These are phyloP conservation scores for Uropsilus gracilis DNA, from an alignment of 2,113 vertebrate genomes.

Conservation along the genomic window DNA sequence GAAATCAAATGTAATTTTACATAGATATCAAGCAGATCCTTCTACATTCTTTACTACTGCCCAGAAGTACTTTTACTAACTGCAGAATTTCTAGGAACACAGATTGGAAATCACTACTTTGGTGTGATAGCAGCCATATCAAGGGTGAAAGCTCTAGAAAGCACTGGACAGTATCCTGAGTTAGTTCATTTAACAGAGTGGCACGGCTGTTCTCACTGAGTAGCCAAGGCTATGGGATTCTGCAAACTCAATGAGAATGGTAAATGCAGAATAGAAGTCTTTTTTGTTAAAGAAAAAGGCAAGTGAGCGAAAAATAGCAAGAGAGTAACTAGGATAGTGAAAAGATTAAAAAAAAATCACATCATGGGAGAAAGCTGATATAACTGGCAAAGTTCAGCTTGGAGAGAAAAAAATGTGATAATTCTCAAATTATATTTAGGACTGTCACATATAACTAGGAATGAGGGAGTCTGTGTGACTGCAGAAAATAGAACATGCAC, in stretches of 20 bases:
- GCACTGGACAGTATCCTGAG: not conserved
- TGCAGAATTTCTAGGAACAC: not conserved
- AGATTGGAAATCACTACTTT: not conserved
- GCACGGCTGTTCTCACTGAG: not conserved
- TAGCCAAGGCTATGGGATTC: not conserved
- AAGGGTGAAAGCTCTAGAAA: not conserved
- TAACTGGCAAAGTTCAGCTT: not conserved
- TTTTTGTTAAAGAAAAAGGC: not conserved
- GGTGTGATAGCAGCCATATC: not conserved
- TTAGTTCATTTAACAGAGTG: not conserved
- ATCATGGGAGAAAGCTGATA: not conserved
- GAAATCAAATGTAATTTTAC: not conserved
- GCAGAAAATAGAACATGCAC: not conserved
- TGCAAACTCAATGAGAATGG: not conserved
- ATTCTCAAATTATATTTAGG: conserved; percentile 12
- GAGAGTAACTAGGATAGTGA: not conserved
- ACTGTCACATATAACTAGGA: not conserved
- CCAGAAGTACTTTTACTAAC: not conserved
- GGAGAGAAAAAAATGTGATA: not conserved
- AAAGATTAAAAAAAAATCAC: not conserved
- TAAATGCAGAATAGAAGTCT: not conserved
- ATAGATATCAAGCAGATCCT: not conserved
- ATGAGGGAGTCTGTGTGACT: not conserved
- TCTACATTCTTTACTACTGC: not conserved
- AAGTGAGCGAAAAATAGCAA: not conserved